Conservation (phyloP, 1,140 invertebrate genomes). For the Drosophila pachea region DNA sequence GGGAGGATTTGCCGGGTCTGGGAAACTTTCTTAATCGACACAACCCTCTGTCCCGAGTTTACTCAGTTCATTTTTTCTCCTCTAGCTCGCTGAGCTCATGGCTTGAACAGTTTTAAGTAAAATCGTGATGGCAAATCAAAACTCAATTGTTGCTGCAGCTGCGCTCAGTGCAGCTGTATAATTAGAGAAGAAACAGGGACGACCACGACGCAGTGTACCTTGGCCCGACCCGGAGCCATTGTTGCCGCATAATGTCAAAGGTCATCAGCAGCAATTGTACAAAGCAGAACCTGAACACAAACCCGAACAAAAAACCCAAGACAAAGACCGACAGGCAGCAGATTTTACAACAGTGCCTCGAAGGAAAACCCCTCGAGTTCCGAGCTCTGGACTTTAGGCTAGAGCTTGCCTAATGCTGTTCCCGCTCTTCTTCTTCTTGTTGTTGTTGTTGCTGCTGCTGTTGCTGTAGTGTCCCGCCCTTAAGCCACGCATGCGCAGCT, state of each 20-base stretch:
- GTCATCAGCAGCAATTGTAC: conserved; percentile 61
- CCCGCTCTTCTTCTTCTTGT: not conserved
- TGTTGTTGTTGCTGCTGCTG: not conserved
- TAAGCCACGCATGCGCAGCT: conserved; percentile 63
- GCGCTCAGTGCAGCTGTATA: conserved; percentile 46
- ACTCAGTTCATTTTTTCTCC: not conserved
- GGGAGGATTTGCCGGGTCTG: not conserved
- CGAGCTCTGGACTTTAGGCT: conserved; percentile 6
- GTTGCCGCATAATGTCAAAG: conserved; percentile 67
- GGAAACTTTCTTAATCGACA: not conserved
- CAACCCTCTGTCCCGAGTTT: conserved; percentile 16
- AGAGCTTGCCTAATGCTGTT: conserved; percentile 15
- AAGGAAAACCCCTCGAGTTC: conserved; percentile 27
- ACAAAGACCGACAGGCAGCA: conserved; percentile 44
- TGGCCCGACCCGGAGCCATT: conserved; percentile 44
- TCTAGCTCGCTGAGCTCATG: conserved; percentile 21
- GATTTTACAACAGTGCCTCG: conserved; percentile 29
- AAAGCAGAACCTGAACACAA: conserved; percentile 33
- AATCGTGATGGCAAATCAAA: conserved; percentile 30
- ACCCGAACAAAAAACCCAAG: conserved; percentile 39
- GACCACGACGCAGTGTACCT: conserved; percentile 37
- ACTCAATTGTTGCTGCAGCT: conserved; percentile 61
- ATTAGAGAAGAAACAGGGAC: conserved; percentile 17
- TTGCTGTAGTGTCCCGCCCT: conserved; percentile 46
- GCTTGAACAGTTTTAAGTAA: conserved; percentile 29